Conservation (phyloP, 1,140 invertebrate genomes). For the Bombus turneri region DNA sequence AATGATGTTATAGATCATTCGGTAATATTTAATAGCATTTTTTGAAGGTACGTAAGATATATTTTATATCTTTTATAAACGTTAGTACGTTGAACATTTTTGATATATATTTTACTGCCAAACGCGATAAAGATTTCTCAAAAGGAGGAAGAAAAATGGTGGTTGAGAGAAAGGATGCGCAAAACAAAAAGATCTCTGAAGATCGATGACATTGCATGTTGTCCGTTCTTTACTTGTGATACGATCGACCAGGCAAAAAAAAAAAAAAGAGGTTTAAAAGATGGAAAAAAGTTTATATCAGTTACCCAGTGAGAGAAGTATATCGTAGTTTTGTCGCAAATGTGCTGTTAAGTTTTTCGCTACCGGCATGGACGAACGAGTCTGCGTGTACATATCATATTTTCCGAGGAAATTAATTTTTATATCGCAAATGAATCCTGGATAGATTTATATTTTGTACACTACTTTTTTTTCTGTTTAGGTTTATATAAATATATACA, state of each 20-base stretch:
- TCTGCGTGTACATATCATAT: constrained; percentile 56
- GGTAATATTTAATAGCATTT: constrained; percentile 44
- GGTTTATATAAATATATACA: constrained; percentile 31
- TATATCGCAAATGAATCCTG: constrained; percentile 54
- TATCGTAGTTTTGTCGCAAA: constrained; percentile 56
- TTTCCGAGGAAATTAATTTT: constrained; percentile 53
- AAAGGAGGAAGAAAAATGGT: neutral
- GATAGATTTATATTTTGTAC: constrained; percentile 70
- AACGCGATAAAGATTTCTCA: constrained; percentile 33
- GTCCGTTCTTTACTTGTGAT: constrained; percentile 45
- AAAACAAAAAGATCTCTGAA: neutral
- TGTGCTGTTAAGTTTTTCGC: constrained; percentile 54
- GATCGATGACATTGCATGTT: constrained; percentile 14
- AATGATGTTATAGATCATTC: constrained; percentile 17
- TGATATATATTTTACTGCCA: constrained; percentile 55
- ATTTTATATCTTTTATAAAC: constrained; percentile 57
- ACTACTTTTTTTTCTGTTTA: constrained; percentile 56
- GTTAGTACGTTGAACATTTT: constrained; percentile 41
- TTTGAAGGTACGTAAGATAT: constrained; percentile 21
- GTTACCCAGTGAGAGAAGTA: constrained; percentile 59
- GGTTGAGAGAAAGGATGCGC: neutral
- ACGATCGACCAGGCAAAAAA: constrained; percentile 23
- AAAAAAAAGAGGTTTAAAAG: neutral
- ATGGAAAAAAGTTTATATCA: constrained; percentile 55
- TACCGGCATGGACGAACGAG: constrained; percentile 26